Percentiles rank a stretch among this genome's conserved stretches.
phyloP scores from a whole-genome alignment of 2,888 invertebrate species.

The Automeris io region DNA sequence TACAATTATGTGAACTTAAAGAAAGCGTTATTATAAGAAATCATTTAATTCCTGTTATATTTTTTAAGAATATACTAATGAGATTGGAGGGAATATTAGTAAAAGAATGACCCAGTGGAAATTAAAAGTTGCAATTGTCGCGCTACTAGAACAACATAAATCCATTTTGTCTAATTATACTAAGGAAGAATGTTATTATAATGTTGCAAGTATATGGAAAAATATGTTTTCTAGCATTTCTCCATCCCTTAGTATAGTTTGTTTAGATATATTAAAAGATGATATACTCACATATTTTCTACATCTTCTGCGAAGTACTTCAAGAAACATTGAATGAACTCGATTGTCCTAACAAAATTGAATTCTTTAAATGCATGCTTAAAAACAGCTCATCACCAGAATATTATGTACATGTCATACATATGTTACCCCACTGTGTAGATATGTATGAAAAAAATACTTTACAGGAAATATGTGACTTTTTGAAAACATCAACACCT shows the following conservation, averaged over 20 bases:
- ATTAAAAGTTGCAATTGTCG: slow-evolving; percentile 21
- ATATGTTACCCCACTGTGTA: neutral
- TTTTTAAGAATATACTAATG: slow-evolving; percentile 25
- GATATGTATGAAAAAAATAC: slow-evolving; percentile 9
- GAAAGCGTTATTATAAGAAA: slow-evolving; percentile 16
- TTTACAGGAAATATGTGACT: slow-evolving; percentile 16
- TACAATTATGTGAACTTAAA: slow-evolving; percentile 9
- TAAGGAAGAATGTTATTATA: neutral
- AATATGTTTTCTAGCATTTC: slow-evolving; percentile 12
- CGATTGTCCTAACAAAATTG: neutral
- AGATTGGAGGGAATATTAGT: slow-evolving; percentile 23
- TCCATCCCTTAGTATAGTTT: slow-evolving; percentile 16
- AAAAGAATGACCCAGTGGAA: slow-evolving; percentile 25
- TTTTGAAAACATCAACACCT: slow-evolving; percentile 20
- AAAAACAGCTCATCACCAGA: neutral
- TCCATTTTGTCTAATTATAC: neutral
- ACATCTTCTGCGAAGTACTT: neutral
- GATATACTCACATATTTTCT: slow-evolving; percentile 12
- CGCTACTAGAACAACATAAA: slow-evolving; percentile 6
- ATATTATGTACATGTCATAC: neutral
- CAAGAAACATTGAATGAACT: neutral
- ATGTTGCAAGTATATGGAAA: slow-evolving; percentile 15
- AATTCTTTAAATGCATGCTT: neutral
- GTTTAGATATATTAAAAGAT: slow-evolving; percentile 17
- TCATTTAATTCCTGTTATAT: slow-evolving; percentile 25